Base-by-base conservation (phyloP, 2,888 invertebrate species). In the Ennomos quercinarius region DNA sequence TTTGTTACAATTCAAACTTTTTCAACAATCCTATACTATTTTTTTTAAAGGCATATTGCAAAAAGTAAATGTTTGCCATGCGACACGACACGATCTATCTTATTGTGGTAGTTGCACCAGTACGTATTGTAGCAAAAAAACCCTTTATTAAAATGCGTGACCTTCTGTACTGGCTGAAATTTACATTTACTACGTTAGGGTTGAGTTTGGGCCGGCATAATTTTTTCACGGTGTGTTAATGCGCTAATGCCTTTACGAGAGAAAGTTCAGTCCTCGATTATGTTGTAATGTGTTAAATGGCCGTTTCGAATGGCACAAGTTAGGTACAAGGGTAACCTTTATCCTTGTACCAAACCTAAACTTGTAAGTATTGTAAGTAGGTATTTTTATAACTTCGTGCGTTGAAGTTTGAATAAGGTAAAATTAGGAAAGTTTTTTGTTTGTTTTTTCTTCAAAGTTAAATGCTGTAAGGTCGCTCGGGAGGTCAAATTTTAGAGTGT, bases 151-250 rank as follows among this genome's bases (percentile, higher is more conserved):
- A 47, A 38, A n/a, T 12, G 8, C 10, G 9, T 10, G 1, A 56
- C 13, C 39, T 57, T 43, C 1, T 11, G 5, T 52, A 48, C 57
- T 58, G 57, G 35, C n/a, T 52, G 9, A 4, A 12, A 27, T n/a
- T 39, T 11, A n/a, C 38, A 27, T 13, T n/a, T 43, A 9, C 12
- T 8, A 45, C 41, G 13, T 34, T 38, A 59, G 60, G 53, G 48
- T 43, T 42, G 58, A 64, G 57, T 68, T 64, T 57, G 54, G 53
- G 34, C 61, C 41, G 45, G 48, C 35, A 66, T 68, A 58, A 63
- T 70, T 72, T 71, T 70, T 71, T 63, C 64, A 67, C 63, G 66
- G 63, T 57, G 69, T 70, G 67, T 61, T 70, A 71, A 71, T 67
- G 70, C 63, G 68, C 57, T 70, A 69, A 69, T 63, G 61, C 63